Percentiles rank a stretch among this genome's conserved stretches.
phyloP scores from a whole-genome alignment of 2,797 vertebrate species.

The Myiotriccus ornatus region DNA sequence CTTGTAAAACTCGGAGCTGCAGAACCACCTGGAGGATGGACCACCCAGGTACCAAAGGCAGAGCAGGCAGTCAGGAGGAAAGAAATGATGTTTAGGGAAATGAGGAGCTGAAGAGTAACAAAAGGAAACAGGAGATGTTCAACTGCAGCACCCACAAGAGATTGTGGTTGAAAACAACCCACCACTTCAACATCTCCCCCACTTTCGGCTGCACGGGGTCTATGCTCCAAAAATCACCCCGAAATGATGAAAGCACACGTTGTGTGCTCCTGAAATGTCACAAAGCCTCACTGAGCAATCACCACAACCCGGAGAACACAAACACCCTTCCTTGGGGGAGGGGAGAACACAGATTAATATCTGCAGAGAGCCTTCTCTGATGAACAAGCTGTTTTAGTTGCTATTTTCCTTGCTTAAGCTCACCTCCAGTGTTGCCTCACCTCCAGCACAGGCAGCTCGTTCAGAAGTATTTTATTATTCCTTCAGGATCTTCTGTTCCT shows the following conservation, averaged over 20 bases:
- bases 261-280: not conserved
- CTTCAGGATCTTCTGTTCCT: not conserved
- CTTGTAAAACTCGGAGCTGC: not conserved
- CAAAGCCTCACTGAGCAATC: not conserved
- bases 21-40: not conserved
- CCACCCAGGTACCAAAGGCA: not conserved
- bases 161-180: not conserved
- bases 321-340: not conserved
- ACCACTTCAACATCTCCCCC: not conserved
- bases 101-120: fast-evolving
- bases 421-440: not conserved
- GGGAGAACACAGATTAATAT: not conserved
- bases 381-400: not conserved
- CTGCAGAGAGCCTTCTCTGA: not conserved
- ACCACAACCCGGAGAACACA: not conserved
- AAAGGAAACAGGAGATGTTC: not conserved
- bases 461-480: not conserved
- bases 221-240: fast-evolving
- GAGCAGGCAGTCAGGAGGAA: not conserved
- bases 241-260: not conserved
- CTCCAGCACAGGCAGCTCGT: not conserved
- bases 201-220: not conserved
- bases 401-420: not conserved
- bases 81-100: not conserved
- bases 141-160: not conserved